Conservation (phyloP, 2,888 invertebrate genomes). For the Augiades crinisus region DNA sequence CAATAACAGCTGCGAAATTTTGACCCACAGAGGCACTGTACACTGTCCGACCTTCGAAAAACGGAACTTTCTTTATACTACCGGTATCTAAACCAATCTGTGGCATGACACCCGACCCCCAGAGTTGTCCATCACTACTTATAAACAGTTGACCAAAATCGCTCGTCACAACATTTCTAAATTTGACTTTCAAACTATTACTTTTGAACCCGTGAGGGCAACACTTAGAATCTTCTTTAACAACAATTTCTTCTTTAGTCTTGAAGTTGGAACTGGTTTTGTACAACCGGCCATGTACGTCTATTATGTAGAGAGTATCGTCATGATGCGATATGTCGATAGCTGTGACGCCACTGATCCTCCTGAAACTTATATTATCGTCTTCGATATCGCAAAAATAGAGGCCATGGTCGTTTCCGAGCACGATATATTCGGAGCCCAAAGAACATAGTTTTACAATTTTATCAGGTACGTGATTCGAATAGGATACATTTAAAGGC, state of each 20-base stretch:
- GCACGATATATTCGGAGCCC: constrained; percentile 60
- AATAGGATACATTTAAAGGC: constrained; percentile 52
- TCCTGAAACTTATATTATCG: constrained; percentile 65
- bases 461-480: constrained; percentile 70
- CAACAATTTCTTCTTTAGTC: constrained; percentile 81
- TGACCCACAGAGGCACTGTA: constrained; percentile 87
- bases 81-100: constrained; percentile 83
- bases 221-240: constrained; percentile 83
- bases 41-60: constrained; percentile 86
- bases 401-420: constrained; percentile 72
- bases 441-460: constrained; percentile 69
- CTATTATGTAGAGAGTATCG: constrained; percentile 82
- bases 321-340: constrained; percentile 84
- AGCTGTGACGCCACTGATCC: constrained; percentile 76
- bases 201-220: constrained; percentile 85
- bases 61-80: constrained; percentile 83
- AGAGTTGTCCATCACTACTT: constrained; percentile 84
- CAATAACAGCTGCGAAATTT: constrained; percentile 88
- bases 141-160: constrained; percentile 84
- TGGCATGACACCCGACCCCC: constrained; percentile 86
- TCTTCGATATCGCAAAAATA: constrained; percentile 65
- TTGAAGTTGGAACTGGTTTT: constrained; percentile 80
- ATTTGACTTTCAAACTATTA: constrained; percentile 82
- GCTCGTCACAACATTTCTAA: constrained; percentile 82
- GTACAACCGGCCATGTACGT: constrained; percentile 82